Percentiles rank a stretch among this genome's conserved stretches.
Conservation (phyloP, 1,140 invertebrate genomes). For the Pristionchus pacificus region DNA sequence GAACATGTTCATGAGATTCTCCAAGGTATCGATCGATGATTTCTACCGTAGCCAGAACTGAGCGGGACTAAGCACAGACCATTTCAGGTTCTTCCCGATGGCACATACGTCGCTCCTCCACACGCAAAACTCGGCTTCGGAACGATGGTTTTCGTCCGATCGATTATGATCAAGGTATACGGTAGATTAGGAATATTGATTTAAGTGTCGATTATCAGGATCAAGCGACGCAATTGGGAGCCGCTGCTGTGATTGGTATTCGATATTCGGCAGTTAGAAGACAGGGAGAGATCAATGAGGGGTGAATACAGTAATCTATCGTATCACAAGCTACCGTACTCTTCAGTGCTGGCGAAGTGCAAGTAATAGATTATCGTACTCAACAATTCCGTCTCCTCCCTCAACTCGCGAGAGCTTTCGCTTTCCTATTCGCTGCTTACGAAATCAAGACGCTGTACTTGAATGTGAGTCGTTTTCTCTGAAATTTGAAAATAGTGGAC, state of each 20-base stretch:
- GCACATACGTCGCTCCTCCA: constrained; percentile 77
- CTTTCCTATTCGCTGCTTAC: constrained; percentile 70
- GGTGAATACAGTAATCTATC: constrained; percentile 64
- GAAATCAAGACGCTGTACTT: constrained; percentile 75
- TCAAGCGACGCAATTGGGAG: constrained; percentile 43
- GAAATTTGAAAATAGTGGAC: no score
- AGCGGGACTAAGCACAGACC: neutral
- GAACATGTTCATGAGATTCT: constrained; percentile 89
- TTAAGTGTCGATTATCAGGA: neutral
- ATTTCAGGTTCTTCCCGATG: constrained; percentile 66
- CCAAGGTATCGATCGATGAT: constrained; percentile 58
- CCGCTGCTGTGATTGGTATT: constrained; percentile 57
- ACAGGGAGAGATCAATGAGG: constrained; percentile 76
- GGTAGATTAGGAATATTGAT: neutral
- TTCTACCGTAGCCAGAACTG: neutral
- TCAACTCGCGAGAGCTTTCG: constrained; percentile 73
- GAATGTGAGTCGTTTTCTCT: constrained; percentile 3
- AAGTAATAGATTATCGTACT: constrained; percentile 84
- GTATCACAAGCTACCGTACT: neutral
- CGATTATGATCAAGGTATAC: constrained; percentile 64
- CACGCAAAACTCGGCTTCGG: constrained; percentile 83
- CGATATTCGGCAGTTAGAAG: constrained; percentile 79
- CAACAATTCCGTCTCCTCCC: constrained; percentile 86
- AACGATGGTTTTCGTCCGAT: constrained; percentile 87
- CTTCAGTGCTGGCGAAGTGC: constrained; percentile 73